Conservation (phyloP, 2,113 vertebrate species). For the Lagenorhynchus albirostris region DNA sequence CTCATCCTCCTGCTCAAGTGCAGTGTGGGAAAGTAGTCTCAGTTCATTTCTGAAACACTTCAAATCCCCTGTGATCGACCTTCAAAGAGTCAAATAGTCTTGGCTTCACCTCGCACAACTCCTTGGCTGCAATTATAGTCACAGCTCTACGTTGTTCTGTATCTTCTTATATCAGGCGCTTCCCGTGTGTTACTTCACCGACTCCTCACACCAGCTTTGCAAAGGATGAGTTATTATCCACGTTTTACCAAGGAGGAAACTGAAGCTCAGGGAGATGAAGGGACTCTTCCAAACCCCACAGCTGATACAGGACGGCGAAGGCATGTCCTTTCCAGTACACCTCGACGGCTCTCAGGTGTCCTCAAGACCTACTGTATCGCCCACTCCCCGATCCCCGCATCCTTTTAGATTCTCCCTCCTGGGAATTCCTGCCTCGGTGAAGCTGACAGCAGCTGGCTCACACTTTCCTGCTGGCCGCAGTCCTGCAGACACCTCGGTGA, state of each 20-base stretch:
- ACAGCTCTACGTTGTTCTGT: neutral
- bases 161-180: neutral
- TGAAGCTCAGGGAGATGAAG: neutral
- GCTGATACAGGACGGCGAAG: neutral
- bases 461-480: neutral
- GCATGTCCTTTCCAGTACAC: neutral
- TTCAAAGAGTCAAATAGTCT: neutral
- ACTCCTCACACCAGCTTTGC: neutral
- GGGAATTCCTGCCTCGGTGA: neutral
- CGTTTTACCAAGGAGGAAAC: neutral
- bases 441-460: neutral
- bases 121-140: neutral
- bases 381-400: neutral
- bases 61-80: neutral
- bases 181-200: neutral
- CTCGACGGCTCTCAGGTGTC: neutral
- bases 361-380: rapidly evolving
- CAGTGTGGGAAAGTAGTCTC: neutral
- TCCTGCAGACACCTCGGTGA: neutral
- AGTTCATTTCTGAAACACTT: neutral
- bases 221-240: neutral
- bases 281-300: neutral
- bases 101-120: neutral
- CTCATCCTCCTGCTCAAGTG: neutral
- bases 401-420: neutral